A percentile compares a stretch with the other conserved stretches of the same genome.
These are phyloP conservation scores for Hipposideros larvatus DNA, from an alignment of 2,797 vertebrate species.

Conservation along the genomic window DNA sequence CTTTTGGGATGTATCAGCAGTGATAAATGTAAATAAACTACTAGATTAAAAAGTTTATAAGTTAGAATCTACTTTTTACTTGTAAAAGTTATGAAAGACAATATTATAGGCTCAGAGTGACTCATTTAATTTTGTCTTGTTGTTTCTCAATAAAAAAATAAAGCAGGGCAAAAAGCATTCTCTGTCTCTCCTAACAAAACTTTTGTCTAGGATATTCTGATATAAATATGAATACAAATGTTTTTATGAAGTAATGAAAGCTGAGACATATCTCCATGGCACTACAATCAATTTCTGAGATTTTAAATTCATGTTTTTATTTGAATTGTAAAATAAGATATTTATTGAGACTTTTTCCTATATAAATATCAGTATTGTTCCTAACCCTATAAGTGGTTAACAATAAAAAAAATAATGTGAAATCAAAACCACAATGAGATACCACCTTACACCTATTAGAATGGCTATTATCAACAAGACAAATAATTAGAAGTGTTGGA, in stretches of 20 bases:
- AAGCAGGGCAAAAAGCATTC: background rate
- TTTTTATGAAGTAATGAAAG: background rate
- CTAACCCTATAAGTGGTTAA: background rate
- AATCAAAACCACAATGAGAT: no score
- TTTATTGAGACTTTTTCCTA: background rate
- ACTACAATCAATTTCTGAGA: background rate
- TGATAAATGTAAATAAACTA: conserved; percentile 29
- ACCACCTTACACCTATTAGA: no score
- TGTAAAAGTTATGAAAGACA: background rate
- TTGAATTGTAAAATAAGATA: background rate
- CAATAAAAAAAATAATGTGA: background rate
- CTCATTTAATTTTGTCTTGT: background rate
- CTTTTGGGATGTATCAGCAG: background rate
- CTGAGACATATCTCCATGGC: background rate
- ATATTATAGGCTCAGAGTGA: background rate
- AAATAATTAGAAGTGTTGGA: no score
- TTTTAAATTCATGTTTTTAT: conserved; percentile 35
- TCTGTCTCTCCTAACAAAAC: background rate
- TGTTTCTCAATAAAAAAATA: conserved; percentile 21
- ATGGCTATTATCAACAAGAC: no score
- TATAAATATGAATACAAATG: background rate
- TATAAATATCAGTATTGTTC: background rate
- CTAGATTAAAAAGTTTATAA: background rate
- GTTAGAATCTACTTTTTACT: conserved; percentile 15
- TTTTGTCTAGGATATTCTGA: background rate